These are phyloP conservation scores for Augochlorella aurata DNA, from an alignment of 2,888 invertebrate species.

Conservation along the genomic window DNA sequence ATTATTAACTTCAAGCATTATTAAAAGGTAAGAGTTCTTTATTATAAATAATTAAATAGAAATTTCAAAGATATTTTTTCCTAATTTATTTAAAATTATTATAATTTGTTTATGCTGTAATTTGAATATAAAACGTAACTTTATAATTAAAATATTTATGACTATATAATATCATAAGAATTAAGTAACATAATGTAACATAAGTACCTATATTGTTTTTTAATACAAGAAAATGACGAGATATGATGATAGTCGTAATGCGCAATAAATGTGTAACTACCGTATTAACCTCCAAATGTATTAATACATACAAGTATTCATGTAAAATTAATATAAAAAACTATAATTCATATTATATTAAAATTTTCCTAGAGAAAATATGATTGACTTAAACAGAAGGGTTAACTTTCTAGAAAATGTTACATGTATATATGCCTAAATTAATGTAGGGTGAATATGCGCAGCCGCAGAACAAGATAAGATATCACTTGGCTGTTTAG, in stretches of 20 bases:
- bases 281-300: slow-evolving; percentile 5
- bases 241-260: background rate
- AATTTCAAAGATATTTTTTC: background rate
- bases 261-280: slow-evolving; percentile 4
- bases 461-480: slow-evolving; percentile 48
- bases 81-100: background rate
- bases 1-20: background rate
- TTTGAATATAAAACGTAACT: background rate
- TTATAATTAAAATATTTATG: background rate
- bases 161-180: background rate
- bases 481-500: slow-evolving; percentile 26
- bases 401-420: slow-evolving; percentile 35
- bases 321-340: background rate
- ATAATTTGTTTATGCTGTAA: background rate
- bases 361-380: background rate
- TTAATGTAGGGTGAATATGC: slow-evolving; percentile 24
- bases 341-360: background rate
- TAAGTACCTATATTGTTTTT: background rate
- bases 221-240: background rate
- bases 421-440: background rate
- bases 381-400: background rate
- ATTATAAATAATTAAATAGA: background rate
- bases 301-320: background rate
- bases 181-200: background rate
- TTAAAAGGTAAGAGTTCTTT: background rate